Evolutionary conservation across 2,888 invertebrate species (phyloP).

Genomic region (Drosophila antonietae): DNA sequence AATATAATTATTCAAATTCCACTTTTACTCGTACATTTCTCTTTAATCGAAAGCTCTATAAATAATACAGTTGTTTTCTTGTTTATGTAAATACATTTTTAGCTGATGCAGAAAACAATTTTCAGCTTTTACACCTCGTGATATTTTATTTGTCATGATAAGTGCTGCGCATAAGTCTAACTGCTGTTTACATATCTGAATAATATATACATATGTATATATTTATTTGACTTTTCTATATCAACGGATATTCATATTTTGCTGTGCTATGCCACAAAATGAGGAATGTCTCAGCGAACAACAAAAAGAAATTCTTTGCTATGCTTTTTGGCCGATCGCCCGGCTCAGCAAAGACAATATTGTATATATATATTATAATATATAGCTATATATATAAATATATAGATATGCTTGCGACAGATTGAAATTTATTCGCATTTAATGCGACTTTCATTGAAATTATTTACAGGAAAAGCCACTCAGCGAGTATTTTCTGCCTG

Average conservation of each 20-base stretch:
- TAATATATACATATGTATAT: background rate
- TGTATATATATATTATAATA: conserved; percentile 2
- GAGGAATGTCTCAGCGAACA: conserved; percentile 51
- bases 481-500: conserved; percentile 51
- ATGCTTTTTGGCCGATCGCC: conserved; percentile 49
- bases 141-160: conserved; percentile 6
- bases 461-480: conserved; percentile 29
- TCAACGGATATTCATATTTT: conserved; percentile 23
- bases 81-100: background rate
- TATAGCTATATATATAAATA: background rate
- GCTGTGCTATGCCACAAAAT: conserved; percentile 29
- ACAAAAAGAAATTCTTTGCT: conserved; percentile 23
- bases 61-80: background rate
- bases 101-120: conserved; percentile 7
- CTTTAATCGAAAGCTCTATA: background rate
- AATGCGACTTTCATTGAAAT: conserved; percentile 46
- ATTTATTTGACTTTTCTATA: too few relatives aligned
- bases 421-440: conserved; percentile 52
- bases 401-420: background rate
- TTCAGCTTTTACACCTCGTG: background rate
- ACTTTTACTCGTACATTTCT: background rate
- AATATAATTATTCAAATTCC: background rate
- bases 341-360: conserved; percentile 57
- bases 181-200: conserved; percentile 4
- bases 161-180: conserved; percentile 17